These are phyloP conservation scores for Epizoanthus stellaris DNA, from an alignment of 92 coral and sea anemone genomes.

Conservation along the genomic window DNA sequence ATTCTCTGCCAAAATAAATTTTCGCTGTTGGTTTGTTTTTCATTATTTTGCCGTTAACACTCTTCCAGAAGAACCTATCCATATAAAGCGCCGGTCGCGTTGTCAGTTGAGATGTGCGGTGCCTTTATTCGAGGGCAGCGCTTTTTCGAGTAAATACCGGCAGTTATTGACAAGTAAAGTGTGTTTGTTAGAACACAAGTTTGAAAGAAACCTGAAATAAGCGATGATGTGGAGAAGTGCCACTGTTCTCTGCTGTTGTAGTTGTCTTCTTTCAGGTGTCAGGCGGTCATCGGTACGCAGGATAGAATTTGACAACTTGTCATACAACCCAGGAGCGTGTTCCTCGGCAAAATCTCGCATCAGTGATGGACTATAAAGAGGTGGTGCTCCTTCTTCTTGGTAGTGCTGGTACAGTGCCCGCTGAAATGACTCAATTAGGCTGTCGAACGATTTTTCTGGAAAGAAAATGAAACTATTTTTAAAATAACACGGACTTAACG, in stretches of 20 bases:
- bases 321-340: slow-evolving; percentile 72
- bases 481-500: no score
- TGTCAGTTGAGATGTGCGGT: no score
- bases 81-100: no score
- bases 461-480: not conserved
- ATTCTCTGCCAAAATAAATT: no score
- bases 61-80: no score
- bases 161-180: no score
- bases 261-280: slow-evolving; percentile 32
- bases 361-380: no score
- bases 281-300: slow-evolving; percentile 45
- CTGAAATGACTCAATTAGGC: slow-evolving; percentile 45
- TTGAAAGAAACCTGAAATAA: slow-evolving; percentile 57
- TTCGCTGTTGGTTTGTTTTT: no score
- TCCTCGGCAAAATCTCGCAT: slow-evolving; percentile 62
- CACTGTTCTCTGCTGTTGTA: slow-evolving; percentile 65
- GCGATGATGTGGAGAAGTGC: slow-evolving; percentile 65
- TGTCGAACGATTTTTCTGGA: slow-evolving; percentile 43
- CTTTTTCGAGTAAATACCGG: no score
- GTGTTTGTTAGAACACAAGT: no score
- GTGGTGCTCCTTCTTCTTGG: not conserved
- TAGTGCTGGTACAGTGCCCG: slow-evolving; percentile 29
- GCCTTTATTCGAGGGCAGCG: no score
- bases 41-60: no score
- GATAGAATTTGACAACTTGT: slow-evolving; percentile 54